phyloP scores from a whole-genome alignment of 2,113 vertebrate species.

The Thunnus maccoyii region DNA sequence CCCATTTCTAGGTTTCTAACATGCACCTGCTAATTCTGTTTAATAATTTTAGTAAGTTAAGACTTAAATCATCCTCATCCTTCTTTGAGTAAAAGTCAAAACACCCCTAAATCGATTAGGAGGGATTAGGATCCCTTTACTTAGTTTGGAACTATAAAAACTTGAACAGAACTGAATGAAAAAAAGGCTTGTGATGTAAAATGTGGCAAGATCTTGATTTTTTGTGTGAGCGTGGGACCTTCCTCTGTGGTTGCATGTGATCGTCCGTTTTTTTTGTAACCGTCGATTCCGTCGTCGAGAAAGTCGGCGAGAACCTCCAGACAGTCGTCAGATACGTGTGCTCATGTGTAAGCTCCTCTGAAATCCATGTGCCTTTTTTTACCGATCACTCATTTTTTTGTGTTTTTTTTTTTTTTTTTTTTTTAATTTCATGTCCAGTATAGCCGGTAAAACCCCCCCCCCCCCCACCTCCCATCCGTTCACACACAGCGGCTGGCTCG shows the following conservation, averaged over 20 bases:
- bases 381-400: slow-evolving; percentile 33
- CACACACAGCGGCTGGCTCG: slow-evolving; percentile 51
- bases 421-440: slow-evolving; percentile 52
- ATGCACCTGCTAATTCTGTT: slow-evolving; percentile 38
- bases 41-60: slow-evolving; percentile 32
- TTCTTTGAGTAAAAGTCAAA: slow-evolving; percentile 40
- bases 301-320: slow-evolving; percentile 50
- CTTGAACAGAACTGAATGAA: slow-evolving; percentile 18
- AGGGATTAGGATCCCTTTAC: slow-evolving; percentile 25
- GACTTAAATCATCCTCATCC: slow-evolving; percentile 31
- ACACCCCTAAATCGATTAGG: not conserved
- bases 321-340: slow-evolving; percentile 31
- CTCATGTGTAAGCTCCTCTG: slow-evolving; percentile 54
- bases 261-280: slow-evolving; percentile 59
- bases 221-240: slow-evolving; percentile 52
- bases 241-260: slow-evolving; percentile 75
- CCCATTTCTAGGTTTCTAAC: slow-evolving; percentile 48
- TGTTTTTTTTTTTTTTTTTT: slow-evolving; percentile 22
- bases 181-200: slow-evolving; percentile 37
- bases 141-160: slow-evolving; percentile 19
- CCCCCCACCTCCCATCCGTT: slow-evolving; percentile 13
- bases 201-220: slow-evolving; percentile 43
- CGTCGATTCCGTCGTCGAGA: slow-evolving; percentile 56
- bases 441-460: slow-evolving; percentile 10
- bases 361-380: slow-evolving; percentile 74